phyloP scores from a whole-genome alignment of 2,797 vertebrate species.

The Tauraco hartlaubi region DNA sequence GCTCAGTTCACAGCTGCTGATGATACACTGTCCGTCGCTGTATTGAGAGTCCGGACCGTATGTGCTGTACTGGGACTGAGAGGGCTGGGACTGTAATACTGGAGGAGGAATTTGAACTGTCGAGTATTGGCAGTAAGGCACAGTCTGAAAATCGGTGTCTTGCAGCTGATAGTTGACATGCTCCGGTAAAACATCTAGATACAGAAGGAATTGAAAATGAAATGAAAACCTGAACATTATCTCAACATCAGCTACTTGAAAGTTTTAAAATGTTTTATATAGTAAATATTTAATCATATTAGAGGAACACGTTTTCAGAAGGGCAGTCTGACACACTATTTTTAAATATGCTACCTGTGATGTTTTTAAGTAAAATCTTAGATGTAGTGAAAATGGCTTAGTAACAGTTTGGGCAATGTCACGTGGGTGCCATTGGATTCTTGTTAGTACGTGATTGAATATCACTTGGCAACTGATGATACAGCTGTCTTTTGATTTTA shows the following conservation, averaged over 20 bases:
- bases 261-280: neutral
- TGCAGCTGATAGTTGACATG: slow-evolving; percentile 88
- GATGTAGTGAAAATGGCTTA: neutral
- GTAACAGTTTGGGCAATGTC: neutral
- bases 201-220: neutral
- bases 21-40: slow-evolving; percentile 63
- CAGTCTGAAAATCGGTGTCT: slow-evolving; percentile 87
- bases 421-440: neutral
- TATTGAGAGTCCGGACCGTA: slow-evolving; percentile 84
- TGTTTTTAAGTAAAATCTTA: neutral
- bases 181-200: slow-evolving; percentile 89
- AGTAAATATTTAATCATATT: neutral
- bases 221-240: neutral
- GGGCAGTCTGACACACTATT: neutral
- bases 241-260: neutral
- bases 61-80: slow-evolving; percentile 81
- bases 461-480: neutral
- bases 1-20: slow-evolving; percentile 80
- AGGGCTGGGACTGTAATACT: slow-evolving; percentile 79
- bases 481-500: neutral
- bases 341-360: neutral
- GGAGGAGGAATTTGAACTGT: slow-evolving; percentile 82
- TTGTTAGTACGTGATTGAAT: neutral
- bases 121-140: slow-evolving; percentile 87
- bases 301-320: neutral